Conservation (phyloP, 2,888 invertebrate genomes). For the Boloria euphrosyne region DNA sequence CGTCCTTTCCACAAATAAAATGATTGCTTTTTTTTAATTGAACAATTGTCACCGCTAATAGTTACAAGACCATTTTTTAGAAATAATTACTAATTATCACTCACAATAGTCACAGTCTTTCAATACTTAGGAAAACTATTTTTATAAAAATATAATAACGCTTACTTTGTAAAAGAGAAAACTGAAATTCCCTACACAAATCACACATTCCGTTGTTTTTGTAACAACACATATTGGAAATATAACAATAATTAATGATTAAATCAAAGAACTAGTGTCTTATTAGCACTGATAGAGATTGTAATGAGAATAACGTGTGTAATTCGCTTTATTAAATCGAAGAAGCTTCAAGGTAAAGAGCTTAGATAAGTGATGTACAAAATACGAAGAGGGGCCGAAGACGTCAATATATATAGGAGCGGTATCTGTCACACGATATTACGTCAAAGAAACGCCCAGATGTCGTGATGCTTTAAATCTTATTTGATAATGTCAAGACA, state of each 20-base stretch:
- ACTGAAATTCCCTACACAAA: conserved; percentile 74
- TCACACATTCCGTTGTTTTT: conserved; percentile 75
- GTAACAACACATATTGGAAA: conserved; percentile 74
- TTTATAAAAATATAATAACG: conserved; percentile 32
- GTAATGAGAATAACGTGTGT: conserved; percentile 53
- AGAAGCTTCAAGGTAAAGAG: conserved; percentile 77
- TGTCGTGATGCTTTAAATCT: conserved; percentile 73
- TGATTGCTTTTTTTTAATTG: background rate
- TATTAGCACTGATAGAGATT: conserved; percentile 39
- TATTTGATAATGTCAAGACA: conserved; percentile 67
- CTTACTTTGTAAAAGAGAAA: conserved; percentile 74
- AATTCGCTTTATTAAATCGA: conserved; percentile 58
- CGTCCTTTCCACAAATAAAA: background rate
- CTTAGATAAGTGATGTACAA: conserved; percentile 77
- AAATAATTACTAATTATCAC: background rate
- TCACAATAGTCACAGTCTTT: background rate
- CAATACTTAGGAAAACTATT: background rate
- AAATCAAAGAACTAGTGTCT: conserved; percentile 31
- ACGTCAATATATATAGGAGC: conserved; percentile 77
- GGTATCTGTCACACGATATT: conserved; percentile 74
- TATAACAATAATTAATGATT: conserved; percentile 21
- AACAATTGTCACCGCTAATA: too few relatives aligned
- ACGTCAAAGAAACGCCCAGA: conserved; percentile 81
- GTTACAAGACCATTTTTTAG: too few relatives aligned
- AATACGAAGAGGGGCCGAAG: conserved; percentile 69